Percentiles rank a stretch among this genome's conserved stretches.
Conservation (phyloP, 2,797 vertebrate genomes). For the Triplophysa yarkandensis region DNA sequence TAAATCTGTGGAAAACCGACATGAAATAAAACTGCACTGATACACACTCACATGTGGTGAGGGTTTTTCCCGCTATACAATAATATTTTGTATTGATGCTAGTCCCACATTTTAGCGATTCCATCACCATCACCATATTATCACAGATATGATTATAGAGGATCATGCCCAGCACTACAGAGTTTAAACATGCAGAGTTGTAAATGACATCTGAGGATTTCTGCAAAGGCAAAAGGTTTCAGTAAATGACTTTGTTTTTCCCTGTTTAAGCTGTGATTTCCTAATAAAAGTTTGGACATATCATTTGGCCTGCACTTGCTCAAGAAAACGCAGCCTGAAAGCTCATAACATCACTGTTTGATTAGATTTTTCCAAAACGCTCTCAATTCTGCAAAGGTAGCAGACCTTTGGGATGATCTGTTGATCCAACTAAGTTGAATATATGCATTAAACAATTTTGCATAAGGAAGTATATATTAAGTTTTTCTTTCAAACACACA, state of each 20-base stretch:
- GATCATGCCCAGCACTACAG: no score
- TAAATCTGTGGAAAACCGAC: neutral
- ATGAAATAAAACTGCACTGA: neutral
- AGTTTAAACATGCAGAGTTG: no score
- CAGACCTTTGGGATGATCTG: constrained; percentile 11
- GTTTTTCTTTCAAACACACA: constrained; percentile 64
- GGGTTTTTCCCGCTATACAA: no score
- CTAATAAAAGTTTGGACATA: neutral
- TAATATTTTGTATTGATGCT: no score
- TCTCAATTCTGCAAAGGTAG: constrained; percentile 10
- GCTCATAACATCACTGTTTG: no score
- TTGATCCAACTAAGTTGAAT: constrained; percentile 25
- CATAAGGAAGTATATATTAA: constrained; percentile 49
- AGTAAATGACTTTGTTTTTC: neutral
- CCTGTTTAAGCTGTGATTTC: neutral
- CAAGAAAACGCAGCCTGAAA: no score
- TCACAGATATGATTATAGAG: no score
- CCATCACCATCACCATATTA: no score
- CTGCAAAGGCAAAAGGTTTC: neutral
- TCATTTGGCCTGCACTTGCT: neutral
- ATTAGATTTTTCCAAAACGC: neutral
- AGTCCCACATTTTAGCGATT: no score
- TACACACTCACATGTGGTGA: no score
- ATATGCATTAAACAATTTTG: constrained; percentile 34
- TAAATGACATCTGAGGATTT: no score